phyloP scores from a whole-genome alignment of 2,113 vertebrate species.

The Nymphicus hollandicus region DNA sequence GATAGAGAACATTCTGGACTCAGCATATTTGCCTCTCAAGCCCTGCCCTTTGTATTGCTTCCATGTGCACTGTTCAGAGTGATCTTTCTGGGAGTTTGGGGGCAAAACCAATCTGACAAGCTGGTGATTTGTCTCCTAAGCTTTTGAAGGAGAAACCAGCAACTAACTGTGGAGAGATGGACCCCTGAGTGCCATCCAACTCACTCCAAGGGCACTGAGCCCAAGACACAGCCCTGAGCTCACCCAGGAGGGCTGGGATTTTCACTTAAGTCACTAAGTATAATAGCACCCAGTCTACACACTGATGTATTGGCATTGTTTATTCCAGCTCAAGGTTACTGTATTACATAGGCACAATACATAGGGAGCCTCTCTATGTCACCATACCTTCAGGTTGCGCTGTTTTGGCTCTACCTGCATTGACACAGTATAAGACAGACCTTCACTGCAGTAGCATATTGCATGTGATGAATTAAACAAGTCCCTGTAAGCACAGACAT shows the following conservation, averaged over 20 bases:
- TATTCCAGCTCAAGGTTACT: not conserved
- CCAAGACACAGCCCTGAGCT: not conserved
- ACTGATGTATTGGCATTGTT: not conserved
- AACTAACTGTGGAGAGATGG: not conserved
- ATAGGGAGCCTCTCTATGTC: not conserved
- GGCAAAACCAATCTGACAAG: not conserved
- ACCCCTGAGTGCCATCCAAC: not conserved
- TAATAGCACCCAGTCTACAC: not conserved
- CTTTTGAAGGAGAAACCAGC: constrained; percentile 1
- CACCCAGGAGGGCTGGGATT: not conserved
- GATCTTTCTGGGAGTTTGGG: not conserved
- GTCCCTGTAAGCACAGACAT: constrained; percentile 3
- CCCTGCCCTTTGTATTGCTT: not conserved
- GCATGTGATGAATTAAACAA: not conserved
- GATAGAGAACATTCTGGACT: not conserved
- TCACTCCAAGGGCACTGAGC: not conserved
- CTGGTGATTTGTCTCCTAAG: not conserved
- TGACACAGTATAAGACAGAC: not conserved
- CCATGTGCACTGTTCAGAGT: not conserved
- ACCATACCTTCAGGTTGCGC: not conserved
- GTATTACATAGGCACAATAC: not conserved
- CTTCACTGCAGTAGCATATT: not conserved
- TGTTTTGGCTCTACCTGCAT: not conserved
- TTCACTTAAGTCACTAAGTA: not conserved
- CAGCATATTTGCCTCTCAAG: not conserved